phyloP scores from a whole-genome alignment of 2,797 vertebrate species.

The Alca torda region DNA sequence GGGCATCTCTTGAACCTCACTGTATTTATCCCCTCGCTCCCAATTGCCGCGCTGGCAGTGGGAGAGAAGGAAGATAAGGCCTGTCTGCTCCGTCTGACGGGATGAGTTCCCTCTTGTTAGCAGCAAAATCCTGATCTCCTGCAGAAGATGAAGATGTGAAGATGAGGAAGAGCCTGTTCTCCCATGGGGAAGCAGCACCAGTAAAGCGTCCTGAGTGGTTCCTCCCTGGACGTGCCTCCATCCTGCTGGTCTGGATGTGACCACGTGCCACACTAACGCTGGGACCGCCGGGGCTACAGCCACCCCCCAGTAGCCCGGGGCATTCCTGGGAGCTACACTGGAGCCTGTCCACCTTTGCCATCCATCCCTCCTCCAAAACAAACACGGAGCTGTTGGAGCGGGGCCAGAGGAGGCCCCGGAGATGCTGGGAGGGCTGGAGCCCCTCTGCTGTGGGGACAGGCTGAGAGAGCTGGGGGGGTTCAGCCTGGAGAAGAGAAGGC shows the following conservation, averaged over 20 bases:
- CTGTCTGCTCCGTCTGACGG: neutral
- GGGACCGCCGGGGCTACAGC: neutral
- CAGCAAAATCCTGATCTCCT: neutral
- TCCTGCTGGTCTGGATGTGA: neutral
- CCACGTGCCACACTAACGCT: fast-evolving
- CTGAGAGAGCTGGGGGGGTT: too few species aligned
- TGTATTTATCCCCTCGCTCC: neutral
- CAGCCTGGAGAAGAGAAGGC: too few species aligned
- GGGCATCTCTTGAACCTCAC: neutral
- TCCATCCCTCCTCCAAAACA: neutral
- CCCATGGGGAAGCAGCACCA: neutral
- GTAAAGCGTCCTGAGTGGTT: neutral
- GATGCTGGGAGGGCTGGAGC: too few species aligned
- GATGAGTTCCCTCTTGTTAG: neutral
- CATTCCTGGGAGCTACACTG: neutral
- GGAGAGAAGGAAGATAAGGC: neutral
- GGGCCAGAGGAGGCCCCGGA: too few species aligned
- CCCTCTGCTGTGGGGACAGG: too few species aligned
- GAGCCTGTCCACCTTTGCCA: neutral
- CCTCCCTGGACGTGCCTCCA: neutral
- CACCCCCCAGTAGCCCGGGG: too few species aligned
- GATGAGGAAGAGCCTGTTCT: neutral
- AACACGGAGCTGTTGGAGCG: too few species aligned
- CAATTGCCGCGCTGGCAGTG: too few species aligned
- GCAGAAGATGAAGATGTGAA: neutral